Conservation (phyloP, 2,113 vertebrate species). For the Mesocricetus auratus region DNA sequence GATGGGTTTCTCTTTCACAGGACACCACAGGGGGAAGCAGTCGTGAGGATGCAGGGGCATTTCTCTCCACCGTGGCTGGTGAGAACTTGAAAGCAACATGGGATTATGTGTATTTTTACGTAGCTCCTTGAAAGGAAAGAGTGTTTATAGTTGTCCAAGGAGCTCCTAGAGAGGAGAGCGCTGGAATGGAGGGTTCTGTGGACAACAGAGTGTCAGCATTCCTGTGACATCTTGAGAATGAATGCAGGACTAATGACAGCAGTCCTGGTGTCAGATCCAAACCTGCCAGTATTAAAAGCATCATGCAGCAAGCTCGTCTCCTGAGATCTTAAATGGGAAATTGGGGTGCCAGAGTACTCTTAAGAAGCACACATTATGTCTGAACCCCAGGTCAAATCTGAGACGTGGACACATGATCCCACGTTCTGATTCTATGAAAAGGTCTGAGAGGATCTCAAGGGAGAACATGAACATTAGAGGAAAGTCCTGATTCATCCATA, state of each 20-base stretch:
- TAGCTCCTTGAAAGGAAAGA: not conserved
- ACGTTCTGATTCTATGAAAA: not conserved
- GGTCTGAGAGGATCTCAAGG: not conserved
- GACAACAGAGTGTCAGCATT: not conserved
- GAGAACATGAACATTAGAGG: too few relatives aligned
- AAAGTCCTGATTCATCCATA: not conserved
- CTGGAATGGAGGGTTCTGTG: not conserved
- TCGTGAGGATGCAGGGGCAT: not conserved
- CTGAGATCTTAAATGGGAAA: not conserved
- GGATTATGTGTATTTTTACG: not conserved
- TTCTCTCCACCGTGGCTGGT: constrained; percentile 15
- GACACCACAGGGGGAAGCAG: constrained; percentile 12
- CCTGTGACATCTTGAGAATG: not conserved
- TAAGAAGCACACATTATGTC: not conserved
- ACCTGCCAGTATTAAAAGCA: not conserved
- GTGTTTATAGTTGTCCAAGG: not conserved
- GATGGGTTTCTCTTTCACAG: constrained; percentile 57
- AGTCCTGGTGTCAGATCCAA: not conserved
- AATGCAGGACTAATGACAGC: not conserved
- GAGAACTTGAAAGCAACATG: not conserved
- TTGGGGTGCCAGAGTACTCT: too few relatives aligned
- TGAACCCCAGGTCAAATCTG: not conserved
- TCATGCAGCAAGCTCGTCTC: not conserved
- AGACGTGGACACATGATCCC: not conserved
- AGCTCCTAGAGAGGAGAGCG: not conserved